phyloP scores from a whole-genome alignment of 2,888 invertebrate species.

The Heteropelma amictum region DNA sequence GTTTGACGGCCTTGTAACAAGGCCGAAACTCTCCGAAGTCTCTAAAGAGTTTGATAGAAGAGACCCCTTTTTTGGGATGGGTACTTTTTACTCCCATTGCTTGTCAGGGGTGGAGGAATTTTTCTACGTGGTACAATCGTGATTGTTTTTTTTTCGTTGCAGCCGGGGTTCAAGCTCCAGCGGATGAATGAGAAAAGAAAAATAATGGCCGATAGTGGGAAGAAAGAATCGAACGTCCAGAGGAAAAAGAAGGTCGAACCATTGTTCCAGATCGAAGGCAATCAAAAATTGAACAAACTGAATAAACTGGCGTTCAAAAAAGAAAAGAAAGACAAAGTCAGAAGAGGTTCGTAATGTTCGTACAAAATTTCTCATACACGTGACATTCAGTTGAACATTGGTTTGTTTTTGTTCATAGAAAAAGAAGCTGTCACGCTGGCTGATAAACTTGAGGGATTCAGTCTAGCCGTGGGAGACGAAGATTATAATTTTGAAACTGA shows the following conservation, averaged over 20 bases:
- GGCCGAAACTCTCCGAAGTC: no score
- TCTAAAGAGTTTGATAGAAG: no score
- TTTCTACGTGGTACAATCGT: no score
- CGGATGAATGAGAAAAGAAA: slow-evolving; percentile 69
- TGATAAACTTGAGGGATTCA: slow-evolving; percentile 83
- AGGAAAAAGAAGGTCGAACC: slow-evolving; percentile 81
- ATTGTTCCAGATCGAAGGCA: slow-evolving; percentile 85
- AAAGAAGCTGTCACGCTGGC: slow-evolving; percentile 83
- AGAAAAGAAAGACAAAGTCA: slow-evolving; percentile 80
- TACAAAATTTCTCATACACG: neutral
- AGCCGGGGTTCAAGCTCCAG: slow-evolving; percentile 68
- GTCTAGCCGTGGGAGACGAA: slow-evolving; percentile 79
- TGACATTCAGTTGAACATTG: neutral
- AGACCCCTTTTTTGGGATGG: no score
- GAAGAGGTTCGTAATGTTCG: slow-evolving; percentile 25
- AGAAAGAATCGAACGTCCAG: slow-evolving; percentile 59
- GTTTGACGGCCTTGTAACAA: no score
- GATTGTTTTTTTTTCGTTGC: no score
- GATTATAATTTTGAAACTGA: slow-evolving; percentile 83
- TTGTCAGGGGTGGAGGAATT: no score
- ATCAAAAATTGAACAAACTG: slow-evolving; percentile 81
- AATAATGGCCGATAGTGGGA: slow-evolving; percentile 70
- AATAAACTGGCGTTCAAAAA: slow-evolving; percentile 84
- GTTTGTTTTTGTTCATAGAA: slow-evolving; percentile 75
- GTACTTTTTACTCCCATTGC: no score